Percentiles rank a stretch among this genome's conserved stretches.
Conservation (phyloP, 2,113 vertebrate species). For the Circaetus cinerascens region DNA sequence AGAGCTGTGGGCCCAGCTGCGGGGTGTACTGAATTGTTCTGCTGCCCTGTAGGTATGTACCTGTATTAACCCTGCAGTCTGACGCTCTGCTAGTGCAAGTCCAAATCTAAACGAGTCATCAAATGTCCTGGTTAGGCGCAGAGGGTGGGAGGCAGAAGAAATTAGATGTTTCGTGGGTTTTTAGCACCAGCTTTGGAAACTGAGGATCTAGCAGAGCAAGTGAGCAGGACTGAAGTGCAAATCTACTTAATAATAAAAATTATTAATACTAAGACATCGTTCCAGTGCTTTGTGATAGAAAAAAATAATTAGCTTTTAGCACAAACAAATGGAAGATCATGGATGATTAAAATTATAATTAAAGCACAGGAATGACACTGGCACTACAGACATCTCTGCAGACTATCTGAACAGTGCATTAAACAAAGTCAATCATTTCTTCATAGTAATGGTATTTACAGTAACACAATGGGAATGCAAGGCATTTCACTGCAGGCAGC, state of each 20-base stretch:
- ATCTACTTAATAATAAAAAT: conserved; percentile 52
- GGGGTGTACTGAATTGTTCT: neutral
- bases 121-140: neutral
- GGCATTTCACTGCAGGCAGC: conserved; percentile 62
- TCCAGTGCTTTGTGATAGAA: conserved; percentile 41
- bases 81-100: neutral
- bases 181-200: neutral
- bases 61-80: neutral
- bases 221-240: neutral
- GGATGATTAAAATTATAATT: conserved; percentile 73
- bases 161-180: neutral
- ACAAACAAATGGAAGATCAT: conserved; percentile 59
- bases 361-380: conserved; percentile 51
- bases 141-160: neutral
- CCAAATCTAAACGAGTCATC: neutral
- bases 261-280: conserved; percentile 17
- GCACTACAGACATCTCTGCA: conserved; percentile 52
- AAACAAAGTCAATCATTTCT: conserved; percentile 64
- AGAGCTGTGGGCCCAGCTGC: neutral
- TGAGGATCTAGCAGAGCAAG: neutral
- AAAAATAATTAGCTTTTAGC: conserved; percentile 63
- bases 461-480: conserved; percentile 52
- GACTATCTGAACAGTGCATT: conserved; percentile 40
- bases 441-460: conserved; percentile 67
- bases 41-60: neutral